These are phyloP conservation scores for Pseudomyrmex concolor DNA, from an alignment of 1,140 invertebrate genomes.

Conservation along the genomic window DNA sequence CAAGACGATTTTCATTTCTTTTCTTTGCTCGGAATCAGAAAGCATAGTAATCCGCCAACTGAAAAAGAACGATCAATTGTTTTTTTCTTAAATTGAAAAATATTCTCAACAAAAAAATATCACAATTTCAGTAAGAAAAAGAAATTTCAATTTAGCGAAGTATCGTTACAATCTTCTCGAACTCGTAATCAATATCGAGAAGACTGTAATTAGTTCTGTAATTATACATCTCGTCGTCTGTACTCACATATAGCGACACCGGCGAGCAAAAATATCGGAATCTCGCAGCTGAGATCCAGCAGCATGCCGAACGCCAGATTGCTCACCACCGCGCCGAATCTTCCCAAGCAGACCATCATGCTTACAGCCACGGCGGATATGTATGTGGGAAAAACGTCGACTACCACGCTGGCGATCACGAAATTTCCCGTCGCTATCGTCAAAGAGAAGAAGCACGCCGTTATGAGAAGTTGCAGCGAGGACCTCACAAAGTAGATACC, in stretches of 20 bases:
- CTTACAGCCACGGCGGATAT: constrained; percentile 85
- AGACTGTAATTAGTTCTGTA: too few species aligned
- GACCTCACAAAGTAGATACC: constrained; percentile 85
- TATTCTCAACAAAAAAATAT: neutral
- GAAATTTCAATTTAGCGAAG: neutral
- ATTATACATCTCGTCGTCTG: neutral
- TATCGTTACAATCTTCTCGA: neutral
- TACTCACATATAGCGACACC: constrained; percentile 81
- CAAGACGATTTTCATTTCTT: constrained; percentile 38
- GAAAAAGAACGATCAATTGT: constrained; percentile 34
- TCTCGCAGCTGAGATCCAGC: constrained; percentile 84
- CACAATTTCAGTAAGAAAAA: neutral
- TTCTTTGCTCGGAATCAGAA: constrained; percentile 55
- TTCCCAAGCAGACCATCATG: constrained; percentile 84
- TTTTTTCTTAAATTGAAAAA: neutral
- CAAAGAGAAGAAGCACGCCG: constrained; percentile 86
- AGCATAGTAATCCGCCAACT: constrained; percentile 59
- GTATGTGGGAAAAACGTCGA: constrained; percentile 86
- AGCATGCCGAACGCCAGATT: constrained; percentile 86
- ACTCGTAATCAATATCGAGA: too few species aligned
- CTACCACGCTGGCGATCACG: constrained; percentile 85
- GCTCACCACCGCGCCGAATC: constrained; percentile 85
- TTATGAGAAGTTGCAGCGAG: constrained; percentile 84
- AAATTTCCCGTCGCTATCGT: constrained; percentile 86
- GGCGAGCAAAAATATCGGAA: constrained; percentile 85